Conservation (phyloP, 2,113 vertebrate genomes). For the Toxostoma redivivum region DNA sequence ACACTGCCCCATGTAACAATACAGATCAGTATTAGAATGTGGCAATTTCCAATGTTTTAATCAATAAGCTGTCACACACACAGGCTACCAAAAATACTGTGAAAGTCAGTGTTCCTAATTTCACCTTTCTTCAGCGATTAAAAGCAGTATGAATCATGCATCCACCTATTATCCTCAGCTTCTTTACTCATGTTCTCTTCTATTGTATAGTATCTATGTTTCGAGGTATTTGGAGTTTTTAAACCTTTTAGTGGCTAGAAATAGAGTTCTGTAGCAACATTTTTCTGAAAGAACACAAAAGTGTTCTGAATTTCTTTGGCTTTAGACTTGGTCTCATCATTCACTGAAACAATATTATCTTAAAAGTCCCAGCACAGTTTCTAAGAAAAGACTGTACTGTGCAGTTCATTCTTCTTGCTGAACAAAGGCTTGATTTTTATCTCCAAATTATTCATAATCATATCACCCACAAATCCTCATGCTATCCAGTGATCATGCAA, state of each 20-base stretch:
- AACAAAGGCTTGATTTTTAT: not conserved
- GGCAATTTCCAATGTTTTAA: not conserved
- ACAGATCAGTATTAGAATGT: not conserved
- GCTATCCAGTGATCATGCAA: constrained; percentile 14
- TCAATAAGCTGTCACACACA: not conserved
- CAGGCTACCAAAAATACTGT: not conserved
- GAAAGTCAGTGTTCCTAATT: not conserved
- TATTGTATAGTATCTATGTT: not conserved
- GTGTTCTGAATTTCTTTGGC: not conserved
- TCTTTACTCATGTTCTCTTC: not conserved
- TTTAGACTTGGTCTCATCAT: not conserved
- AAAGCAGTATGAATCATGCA: not conserved
- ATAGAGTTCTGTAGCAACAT: not conserved
- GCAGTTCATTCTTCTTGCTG: not conserved
- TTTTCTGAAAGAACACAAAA: not conserved
- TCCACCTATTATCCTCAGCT: not conserved
- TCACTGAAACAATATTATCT: not conserved
- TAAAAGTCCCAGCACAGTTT: not conserved
- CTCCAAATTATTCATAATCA: not conserved
- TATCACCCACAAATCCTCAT: not conserved
- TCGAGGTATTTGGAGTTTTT: not conserved
- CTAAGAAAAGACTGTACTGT: not conserved
- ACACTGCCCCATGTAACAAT: not conserved
- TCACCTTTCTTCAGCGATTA: not conserved
- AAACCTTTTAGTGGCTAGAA: not conserved